Evolutionary conservation across 1,140 invertebrate genomes (phyloP).

Genomic region (Camponotus floridanus): DNA sequence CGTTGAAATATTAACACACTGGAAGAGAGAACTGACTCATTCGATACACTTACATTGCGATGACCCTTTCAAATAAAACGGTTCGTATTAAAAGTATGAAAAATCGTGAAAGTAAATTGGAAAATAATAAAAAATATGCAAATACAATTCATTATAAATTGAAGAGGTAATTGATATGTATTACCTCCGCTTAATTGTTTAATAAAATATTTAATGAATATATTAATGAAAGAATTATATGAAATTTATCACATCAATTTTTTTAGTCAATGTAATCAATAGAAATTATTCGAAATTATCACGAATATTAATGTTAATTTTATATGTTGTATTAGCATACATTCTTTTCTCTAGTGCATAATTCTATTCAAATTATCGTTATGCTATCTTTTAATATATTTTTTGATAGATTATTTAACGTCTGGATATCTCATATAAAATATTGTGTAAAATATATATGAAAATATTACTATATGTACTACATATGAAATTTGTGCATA

Average conservation of each 20-base stretch:
- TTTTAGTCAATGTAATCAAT: background rate
- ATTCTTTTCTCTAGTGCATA: no score
- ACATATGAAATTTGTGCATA: background rate
- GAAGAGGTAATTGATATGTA: no score
- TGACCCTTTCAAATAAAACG: conserved; percentile 14
- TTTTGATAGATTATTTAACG: no score
- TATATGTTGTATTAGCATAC: no score
- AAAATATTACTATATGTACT: conserved; percentile 1
- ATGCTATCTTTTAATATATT: no score
- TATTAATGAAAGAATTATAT: background rate
- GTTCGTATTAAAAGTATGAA: conserved; percentile 7
- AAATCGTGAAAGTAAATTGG: conserved; percentile 4
- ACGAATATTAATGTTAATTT: no score
- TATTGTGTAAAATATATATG: conserved; percentile 25
- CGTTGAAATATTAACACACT: conserved; percentile 55
- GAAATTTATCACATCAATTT: conserved; percentile 35
- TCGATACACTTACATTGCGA: background rate
- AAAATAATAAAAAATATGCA: conserved; percentile 6
- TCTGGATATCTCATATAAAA: background rate
- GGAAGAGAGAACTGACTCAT: conserved; percentile 20
- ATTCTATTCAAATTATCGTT: no score
- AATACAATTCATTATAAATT: conserved; percentile 3
- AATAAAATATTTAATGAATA: conserved; percentile 8
- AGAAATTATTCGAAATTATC: no score
- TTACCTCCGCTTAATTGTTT: background rate